These are phyloP conservation scores for Bubo bubo DNA, from an alignment of 2,113 vertebrate species.

Conservation along the genomic window DNA sequence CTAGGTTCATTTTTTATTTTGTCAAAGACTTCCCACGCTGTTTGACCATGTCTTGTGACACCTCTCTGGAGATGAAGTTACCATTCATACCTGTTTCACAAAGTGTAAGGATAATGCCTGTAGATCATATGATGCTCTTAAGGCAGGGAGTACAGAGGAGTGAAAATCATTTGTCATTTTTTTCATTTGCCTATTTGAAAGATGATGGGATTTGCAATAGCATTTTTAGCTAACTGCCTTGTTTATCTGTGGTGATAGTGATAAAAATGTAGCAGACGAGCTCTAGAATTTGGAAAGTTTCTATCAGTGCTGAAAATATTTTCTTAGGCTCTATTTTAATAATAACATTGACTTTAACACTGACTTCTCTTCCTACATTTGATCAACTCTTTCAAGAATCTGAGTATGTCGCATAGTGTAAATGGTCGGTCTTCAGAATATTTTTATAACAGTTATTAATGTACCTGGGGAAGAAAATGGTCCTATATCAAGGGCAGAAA, in stretches of 20 bases:
- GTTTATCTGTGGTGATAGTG: background rate
- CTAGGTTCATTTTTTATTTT: background rate
- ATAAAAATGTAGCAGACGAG: background rate
- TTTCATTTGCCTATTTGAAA: background rate
- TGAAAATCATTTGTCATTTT: background rate
- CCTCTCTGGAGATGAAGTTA: background rate
- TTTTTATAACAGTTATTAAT: background rate
- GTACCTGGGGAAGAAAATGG: background rate
- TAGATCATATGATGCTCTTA: background rate
- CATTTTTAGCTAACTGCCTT: background rate
- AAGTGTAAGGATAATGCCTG: background rate
- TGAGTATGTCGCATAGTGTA: background rate
- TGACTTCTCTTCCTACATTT: background rate
- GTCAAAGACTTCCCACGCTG: background rate
- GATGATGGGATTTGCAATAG: background rate
- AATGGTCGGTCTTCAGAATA: background rate
- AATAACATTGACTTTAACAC: background rate
- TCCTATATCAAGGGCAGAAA: background rate
- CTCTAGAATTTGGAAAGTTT: background rate
- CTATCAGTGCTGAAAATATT: background rate
- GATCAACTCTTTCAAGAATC: background rate
- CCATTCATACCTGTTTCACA: background rate
- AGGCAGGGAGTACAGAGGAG: background rate
- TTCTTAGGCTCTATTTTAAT: background rate
- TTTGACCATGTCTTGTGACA: background rate